A percentile compares a stretch with the other conserved stretches of the same genome.
Conservation (phyloP, 2,113 vertebrate species). For the Lucifuga dentata region DNA sequence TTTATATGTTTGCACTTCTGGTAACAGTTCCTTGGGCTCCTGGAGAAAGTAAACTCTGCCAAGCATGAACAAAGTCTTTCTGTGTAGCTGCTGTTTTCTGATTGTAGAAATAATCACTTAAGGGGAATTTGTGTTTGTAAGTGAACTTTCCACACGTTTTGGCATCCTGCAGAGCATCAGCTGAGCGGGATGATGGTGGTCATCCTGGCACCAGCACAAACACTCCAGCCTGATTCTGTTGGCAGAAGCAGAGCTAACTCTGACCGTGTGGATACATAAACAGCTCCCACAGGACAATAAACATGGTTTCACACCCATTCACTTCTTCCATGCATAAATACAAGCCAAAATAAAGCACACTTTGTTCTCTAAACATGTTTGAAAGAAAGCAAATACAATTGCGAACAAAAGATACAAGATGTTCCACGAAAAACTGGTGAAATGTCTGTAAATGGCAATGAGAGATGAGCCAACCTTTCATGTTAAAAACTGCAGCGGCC, state of each 20-base stretch:
- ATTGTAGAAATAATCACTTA: conserved; percentile 35
- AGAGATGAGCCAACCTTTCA: too few species aligned
- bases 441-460: background rate
- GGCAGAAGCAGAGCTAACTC: background rate
- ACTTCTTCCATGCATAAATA: background rate
- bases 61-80: conserved; percentile 56
- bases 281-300: background rate
- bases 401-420: background rate
- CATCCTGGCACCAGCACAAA: conserved; percentile 14
- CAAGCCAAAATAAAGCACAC: background rate
- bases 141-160: conserved; percentile 45
- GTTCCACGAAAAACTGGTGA: background rate
- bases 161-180: conserved; percentile 4
- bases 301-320: background rate
- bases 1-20: conserved; percentile 38
- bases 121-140: conserved; percentile 12
- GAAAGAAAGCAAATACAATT: background rate
- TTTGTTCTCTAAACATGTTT: conserved; percentile 1
- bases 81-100: conserved; percentile 51
- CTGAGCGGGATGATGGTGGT: background rate
- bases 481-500: too few species aligned
- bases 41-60: conserved; percentile 35
- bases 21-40: conserved; percentile 22
- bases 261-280: conserved; percentile 9
- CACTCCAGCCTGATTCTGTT: background rate